Conservation (phyloP, 1,140 invertebrate species). For the Colletes latitarsis region DNA sequence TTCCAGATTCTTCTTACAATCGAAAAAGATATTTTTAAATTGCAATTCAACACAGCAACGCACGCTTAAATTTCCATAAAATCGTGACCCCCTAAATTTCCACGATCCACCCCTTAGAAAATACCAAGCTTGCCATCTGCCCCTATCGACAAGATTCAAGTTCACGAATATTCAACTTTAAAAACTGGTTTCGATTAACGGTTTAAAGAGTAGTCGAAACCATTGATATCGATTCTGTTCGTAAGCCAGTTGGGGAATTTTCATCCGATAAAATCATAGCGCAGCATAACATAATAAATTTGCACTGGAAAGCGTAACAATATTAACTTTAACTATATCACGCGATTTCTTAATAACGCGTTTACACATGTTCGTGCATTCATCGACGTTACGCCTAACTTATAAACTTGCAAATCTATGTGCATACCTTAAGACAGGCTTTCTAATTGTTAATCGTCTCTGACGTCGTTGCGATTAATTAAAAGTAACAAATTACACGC, state of each 20-base stretch:
- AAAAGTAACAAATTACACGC: no score
- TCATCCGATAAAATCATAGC: constrained; percentile 26
- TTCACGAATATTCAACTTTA: no score
- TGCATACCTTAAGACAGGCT: neutral
- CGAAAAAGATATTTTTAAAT: no score
- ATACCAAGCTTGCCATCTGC: no score
- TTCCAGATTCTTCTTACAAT: no score
- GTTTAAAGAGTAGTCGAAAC: neutral
- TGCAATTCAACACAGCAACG: no score
- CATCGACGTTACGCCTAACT: neutral
- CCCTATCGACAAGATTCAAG: no score
- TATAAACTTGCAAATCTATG: neutral
- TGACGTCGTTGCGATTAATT: neutral
- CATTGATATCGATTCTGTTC: constrained; percentile 20
- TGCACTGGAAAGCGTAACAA: constrained; percentile 43
- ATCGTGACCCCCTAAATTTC: no score
- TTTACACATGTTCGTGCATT: no score
- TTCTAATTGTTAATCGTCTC: constrained; percentile 12
- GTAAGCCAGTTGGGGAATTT: constrained; percentile 13
- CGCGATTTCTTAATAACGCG: constrained; percentile 22
- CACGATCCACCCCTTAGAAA: no score
- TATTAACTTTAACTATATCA: constrained; percentile 34
- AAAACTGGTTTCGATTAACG: neutral
- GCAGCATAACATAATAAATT: constrained; percentile 25
- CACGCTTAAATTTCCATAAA: no score